A percentile compares a stretch with the other conserved stretches of the same genome.
Conservation (phyloP, 2,797 vertebrate species). For the Lophius americanus region DNA sequence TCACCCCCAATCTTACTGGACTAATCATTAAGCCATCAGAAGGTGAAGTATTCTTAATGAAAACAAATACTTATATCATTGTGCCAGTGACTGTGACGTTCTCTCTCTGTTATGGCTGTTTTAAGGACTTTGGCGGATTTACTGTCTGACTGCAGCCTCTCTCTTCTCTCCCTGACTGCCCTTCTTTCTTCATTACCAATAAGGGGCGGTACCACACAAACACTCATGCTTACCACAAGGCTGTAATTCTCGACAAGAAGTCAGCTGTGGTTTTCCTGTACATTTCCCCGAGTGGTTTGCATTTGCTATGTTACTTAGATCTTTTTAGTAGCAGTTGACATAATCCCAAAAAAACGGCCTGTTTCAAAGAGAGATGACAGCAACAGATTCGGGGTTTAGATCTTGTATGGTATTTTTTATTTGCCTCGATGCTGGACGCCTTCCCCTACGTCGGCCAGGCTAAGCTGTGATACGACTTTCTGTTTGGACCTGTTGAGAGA, state of each 20-base stretch:
- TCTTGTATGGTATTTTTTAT: conserved; percentile 1
- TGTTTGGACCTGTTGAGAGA: conserved; percentile 73
- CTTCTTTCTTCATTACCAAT: conserved; percentile 24
- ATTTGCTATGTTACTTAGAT: conserved; percentile 45
- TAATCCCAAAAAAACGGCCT: conserved; percentile 15
- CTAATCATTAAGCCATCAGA: conserved; percentile 66
- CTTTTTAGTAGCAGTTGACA: conserved; percentile 29
- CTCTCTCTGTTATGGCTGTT: conserved; percentile 29
- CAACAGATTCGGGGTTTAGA: conserved; percentile 18
- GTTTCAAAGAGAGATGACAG: conserved; percentile 13
- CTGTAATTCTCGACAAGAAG: conserved; percentile 65
- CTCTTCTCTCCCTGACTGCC: conserved; percentile 18
- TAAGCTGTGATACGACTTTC: conserved; percentile 63
- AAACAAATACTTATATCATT: conserved; percentile 66
- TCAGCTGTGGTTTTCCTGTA: conserved; percentile 66
- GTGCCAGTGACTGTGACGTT: conserved; percentile 39
- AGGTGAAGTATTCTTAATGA: conserved; percentile 61
- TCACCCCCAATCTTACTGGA: conserved; percentile 45
- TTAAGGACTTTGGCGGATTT: conserved; percentile 43
- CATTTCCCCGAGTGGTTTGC: conserved; percentile 60
- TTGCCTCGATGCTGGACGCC: conserved; percentile 15
- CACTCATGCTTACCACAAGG: conserved; percentile 54
- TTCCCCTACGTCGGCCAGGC: conserved; percentile 20
- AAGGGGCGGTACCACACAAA: conserved; percentile 43
- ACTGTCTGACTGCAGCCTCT: conserved; percentile 32